These are phyloP conservation scores for Ferdinandea cuprea DNA, from an alignment of 2,888 invertebrate species.

Conservation along the genomic window DNA sequence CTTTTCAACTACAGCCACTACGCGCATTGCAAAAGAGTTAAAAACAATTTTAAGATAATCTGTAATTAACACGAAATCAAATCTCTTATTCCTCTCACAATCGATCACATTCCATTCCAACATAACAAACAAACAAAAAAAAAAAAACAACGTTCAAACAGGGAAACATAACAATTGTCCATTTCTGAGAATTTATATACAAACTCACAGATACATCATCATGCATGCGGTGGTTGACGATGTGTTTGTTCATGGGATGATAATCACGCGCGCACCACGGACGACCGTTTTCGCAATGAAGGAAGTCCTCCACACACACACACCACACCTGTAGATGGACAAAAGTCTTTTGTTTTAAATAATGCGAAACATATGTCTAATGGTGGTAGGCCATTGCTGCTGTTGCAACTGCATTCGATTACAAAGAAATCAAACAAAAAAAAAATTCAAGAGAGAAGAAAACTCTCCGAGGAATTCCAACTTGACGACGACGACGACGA, in stretches of 20 bases:
- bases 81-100: slow-evolving; percentile 70
- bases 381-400: slow-evolving; percentile 61
- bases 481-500: slow-evolving; percentile 50
- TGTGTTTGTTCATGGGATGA: slow-evolving; percentile 59
- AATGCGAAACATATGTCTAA: slow-evolving; percentile 75
- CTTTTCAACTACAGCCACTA: no score
- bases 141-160: slow-evolving; percentile 27
- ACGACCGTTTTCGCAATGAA: slow-evolving; percentile 61
- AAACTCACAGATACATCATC: neutral
- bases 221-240: slow-evolving; percentile 33
- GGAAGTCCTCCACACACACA: slow-evolving; percentile 64
- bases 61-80: slow-evolving; percentile 73
- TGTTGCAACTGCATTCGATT: slow-evolving; percentile 69
- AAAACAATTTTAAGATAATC: slow-evolving; percentile 44
- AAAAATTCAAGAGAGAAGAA: slow-evolving; percentile 61
- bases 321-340: slow-evolving; percentile 74
- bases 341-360: slow-evolving; percentile 75
- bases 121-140: neutral
- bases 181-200: slow-evolving; percentile 56
- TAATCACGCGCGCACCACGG: slow-evolving; percentile 64
- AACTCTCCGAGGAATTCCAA: slow-evolving; percentile 76
- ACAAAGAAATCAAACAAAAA: slow-evolving; percentile 63
- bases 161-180: slow-evolving; percentile 57
- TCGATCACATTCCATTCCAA: slow-evolving; percentile 68
- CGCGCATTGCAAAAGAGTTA: slow-evolving; percentile 17